A percentile compares a stretch with the other conserved stretches of the same genome.
phyloP scores from a whole-genome alignment of 2,888 invertebrate genomes.

The Dorcus parallelipipedus region DNA sequence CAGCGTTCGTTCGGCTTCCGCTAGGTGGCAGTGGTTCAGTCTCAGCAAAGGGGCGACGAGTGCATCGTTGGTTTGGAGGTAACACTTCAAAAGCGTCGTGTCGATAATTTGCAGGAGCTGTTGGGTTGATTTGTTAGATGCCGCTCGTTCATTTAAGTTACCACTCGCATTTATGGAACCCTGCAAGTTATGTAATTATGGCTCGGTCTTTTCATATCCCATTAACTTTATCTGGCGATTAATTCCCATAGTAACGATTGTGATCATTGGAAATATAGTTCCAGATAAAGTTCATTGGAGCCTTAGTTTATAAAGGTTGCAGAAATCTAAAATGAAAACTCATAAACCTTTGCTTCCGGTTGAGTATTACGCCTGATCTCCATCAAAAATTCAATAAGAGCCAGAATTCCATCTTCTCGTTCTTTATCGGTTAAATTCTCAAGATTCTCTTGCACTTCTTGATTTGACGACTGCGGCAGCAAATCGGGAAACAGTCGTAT shows the following conservation, averaged over 20 bases:
- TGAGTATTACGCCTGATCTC: constrained; percentile 64
- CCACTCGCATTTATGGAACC: constrained; percentile 39
- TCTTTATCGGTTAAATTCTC: constrained; percentile 76
- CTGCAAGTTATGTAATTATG: constrained; percentile 18
- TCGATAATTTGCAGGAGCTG: constrained; percentile 81
- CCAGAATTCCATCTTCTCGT: constrained; percentile 80
- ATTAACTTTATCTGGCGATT: no score
- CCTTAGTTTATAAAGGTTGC: no score
- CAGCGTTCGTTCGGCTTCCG: constrained; percentile 88
- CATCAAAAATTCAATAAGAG: constrained; percentile 86
- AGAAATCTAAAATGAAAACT: neutral
- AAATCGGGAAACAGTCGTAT: constrained; percentile 92
- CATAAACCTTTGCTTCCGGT: constrained; percentile 41
- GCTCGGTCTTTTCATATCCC: constrained; percentile 26
- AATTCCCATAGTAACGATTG: no score
- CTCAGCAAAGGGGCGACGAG: constrained; percentile 81
- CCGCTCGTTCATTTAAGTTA: constrained; percentile 46
- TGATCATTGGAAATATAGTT: no score
- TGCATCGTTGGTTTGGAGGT: constrained; percentile 95
- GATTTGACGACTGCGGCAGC: constrained; percentile 48
- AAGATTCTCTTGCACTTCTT: constrained; percentile 43
- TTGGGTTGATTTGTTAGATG: constrained; percentile 54
- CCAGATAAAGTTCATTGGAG: no score
- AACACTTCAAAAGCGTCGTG: constrained; percentile 95
- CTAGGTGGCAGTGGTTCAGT: constrained; percentile 87